These are phyloP conservation scores for Gavialis gangeticus DNA, from an alignment of 2,113 vertebrate species.

Conservation along the genomic window DNA sequence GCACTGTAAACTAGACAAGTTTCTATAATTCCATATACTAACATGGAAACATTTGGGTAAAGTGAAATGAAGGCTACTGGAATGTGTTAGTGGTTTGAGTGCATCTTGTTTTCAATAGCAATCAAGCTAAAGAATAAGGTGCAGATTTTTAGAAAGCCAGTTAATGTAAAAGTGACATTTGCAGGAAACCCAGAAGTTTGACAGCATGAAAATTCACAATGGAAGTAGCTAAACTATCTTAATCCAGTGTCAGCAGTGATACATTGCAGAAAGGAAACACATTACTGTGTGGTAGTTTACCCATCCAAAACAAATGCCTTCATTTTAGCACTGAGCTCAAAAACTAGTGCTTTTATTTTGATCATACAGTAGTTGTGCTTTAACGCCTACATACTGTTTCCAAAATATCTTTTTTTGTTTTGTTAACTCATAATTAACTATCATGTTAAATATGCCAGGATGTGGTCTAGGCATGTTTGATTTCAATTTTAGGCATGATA, in stretches of 20 bases:
- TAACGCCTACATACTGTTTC: constrained; percentile 28
- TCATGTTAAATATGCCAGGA: constrained; percentile 43
- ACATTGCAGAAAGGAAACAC: not conserved
- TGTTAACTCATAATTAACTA: not conserved
- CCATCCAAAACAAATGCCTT: not conserved
- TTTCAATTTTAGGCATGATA: constrained; percentile 25
- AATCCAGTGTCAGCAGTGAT: not conserved
- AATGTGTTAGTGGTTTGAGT: not conserved
- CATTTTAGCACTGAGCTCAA: not conserved
- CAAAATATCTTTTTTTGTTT: not conserved
- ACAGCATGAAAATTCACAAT: not conserved
- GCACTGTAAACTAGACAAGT: not conserved
- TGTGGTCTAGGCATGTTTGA: constrained; percentile 20
- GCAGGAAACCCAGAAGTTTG: not conserved
- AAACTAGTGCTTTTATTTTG: not conserved
- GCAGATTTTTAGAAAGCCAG: not conserved
- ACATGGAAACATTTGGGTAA: not conserved
- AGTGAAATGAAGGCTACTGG: not conserved
- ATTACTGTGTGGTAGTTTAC: not conserved
- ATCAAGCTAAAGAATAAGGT: not conserved
- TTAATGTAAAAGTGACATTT: not conserved
- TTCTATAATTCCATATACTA: not conserved
- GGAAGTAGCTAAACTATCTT: not conserved
- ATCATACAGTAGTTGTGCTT: not conserved
- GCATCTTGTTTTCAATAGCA: not conserved